Evolutionary conservation across 1,140 invertebrate species (phyloP).

Genomic region (Habropoda laboriosa): DNA sequence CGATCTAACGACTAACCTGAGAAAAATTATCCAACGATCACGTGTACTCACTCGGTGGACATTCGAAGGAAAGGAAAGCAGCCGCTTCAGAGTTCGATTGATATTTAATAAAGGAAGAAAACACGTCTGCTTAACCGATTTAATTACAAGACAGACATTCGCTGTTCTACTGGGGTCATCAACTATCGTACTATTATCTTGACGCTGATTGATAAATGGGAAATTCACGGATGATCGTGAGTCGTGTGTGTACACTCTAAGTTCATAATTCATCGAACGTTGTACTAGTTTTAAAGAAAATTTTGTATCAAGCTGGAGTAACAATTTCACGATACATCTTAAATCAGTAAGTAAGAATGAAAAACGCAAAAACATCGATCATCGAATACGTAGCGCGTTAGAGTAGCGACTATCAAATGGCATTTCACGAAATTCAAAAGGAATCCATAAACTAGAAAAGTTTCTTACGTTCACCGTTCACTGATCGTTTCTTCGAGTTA

Average conservation of each 20-base stretch:
- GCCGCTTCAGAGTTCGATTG: not conserved
- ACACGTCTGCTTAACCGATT: not conserved
- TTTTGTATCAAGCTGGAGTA: too few species aligned
- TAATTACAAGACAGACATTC: not conserved
- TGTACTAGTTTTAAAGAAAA: too few species aligned
- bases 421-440: not conserved
- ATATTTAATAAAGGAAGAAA: not conserved
- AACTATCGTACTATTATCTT: slow-evolving; percentile 14
- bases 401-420: too few species aligned
- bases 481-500: not conserved
- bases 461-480: not conserved
- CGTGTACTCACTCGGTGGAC: not conserved
- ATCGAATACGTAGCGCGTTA: not conserved
- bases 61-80: not conserved
- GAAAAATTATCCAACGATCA: not conserved
- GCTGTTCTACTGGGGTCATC: slow-evolving; percentile 14
- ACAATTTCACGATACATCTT: not conserved
- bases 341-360: not conserved
- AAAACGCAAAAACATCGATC: not conserved
- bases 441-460: not conserved
- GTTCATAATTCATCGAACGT: too few species aligned
- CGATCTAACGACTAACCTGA: not conserved
- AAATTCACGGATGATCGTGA: not conserved
- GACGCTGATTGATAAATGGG: not conserved
- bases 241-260: not conserved